Percentiles rank a stretch among this genome's conserved stretches.
phyloP scores from a whole-genome alignment of 2,888 invertebrate species.

The Venusia cambrica region DNA sequence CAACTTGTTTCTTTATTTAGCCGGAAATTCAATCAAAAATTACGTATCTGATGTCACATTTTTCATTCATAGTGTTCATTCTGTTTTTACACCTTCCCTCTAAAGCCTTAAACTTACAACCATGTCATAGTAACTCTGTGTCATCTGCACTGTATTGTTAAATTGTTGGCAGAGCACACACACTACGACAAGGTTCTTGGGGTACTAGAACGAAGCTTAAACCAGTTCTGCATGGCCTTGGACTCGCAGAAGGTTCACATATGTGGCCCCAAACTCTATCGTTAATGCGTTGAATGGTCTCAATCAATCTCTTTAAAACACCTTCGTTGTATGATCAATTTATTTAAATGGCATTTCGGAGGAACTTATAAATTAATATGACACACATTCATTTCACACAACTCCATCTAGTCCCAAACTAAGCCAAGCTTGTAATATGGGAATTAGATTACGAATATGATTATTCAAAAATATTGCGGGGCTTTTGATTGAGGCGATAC shows the following conservation, averaged over 20 bases:
- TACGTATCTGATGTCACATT: too few species aligned
- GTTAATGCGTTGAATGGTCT: constrained; percentile 36
- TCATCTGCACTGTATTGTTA: constrained; percentile 1
- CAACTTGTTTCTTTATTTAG: too few species aligned
- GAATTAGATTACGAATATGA: too few species aligned
- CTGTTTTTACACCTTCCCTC: too few species aligned
- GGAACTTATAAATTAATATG: too few species aligned
- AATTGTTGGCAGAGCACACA: background rate
- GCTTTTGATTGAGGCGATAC: too few species aligned
- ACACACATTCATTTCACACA: too few species aligned
- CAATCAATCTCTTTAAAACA: constrained; percentile 14
- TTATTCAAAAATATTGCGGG: too few species aligned
- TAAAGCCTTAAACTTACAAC: constrained; percentile 7
- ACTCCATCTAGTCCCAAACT: too few species aligned
- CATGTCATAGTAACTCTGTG: constrained; percentile 7
- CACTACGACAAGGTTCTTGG: constrained; percentile 17
- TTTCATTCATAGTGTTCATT: too few species aligned
- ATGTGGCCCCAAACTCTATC: constrained; percentile 48
- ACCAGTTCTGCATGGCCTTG: constrained; percentile 68
- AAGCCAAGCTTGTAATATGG: too few species aligned
- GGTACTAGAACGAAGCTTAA: constrained; percentile 38
- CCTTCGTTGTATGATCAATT: background rate
- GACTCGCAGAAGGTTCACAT: constrained; percentile 60
- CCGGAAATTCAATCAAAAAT: too few species aligned
- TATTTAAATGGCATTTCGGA: background rate